phyloP scores from a whole-genome alignment of 64 coral and sea anemone genomes.

The Pocillopora damicornis region DNA sequence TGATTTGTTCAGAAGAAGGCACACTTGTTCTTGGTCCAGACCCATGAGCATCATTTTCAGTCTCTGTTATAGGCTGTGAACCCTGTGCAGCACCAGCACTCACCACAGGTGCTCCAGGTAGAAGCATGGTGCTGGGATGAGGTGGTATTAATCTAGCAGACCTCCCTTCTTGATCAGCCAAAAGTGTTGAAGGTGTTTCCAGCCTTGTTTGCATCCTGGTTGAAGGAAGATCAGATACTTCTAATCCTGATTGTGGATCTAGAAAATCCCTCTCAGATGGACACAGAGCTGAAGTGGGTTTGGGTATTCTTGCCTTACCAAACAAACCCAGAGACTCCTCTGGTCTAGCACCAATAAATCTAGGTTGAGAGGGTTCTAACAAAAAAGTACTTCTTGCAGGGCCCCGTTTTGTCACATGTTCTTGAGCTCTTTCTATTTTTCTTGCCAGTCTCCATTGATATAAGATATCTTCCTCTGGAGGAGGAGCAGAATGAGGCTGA shows the following conservation, averaged over 20 bases:
- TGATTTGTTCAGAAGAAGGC: background rate
- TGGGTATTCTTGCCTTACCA: background rate
- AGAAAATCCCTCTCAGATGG: background rate
- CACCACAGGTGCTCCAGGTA: background rate
- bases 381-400: background rate
- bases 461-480: conserved; percentile 93
- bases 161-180: too few species aligned
- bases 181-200: background rate
- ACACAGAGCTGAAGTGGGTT: background rate
- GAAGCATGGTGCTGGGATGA: background rate
- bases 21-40: background rate
- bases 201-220: background rate
- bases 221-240: background rate
- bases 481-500: conserved; percentile 26
- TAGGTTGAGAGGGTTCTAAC: background rate
- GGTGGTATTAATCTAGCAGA: background rate
- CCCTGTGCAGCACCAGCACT: too few species aligned
- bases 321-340: background rate
- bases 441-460: conserved; percentile 97
- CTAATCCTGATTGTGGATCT: background rate
- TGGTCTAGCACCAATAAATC: background rate
- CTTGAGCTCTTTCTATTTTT: conserved; percentile 92
- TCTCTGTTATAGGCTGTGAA: background rate
- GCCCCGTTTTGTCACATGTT: conserved; percentile 26
- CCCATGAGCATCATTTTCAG: background rate